Evolutionary conservation across 1,140 invertebrate genomes (phyloP).

Genomic region (Drosophila novamexicana): DNA sequence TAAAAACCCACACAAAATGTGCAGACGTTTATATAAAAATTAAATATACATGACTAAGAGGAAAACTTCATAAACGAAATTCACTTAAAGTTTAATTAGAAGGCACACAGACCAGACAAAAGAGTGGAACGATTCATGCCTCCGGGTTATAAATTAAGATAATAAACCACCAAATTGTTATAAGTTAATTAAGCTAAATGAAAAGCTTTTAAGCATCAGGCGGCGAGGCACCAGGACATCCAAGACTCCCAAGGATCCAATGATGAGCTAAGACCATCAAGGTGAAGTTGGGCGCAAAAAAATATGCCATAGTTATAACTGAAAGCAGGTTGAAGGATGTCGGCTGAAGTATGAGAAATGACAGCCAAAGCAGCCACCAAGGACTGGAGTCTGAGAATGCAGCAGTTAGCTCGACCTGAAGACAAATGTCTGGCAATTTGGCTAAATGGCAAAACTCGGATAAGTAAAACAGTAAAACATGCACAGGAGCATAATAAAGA

Average conservation of each 20-base stretch:
- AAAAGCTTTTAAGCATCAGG: constrained; percentile 71
- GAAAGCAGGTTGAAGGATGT: constrained; percentile 19
- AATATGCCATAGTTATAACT: constrained; percentile 52
- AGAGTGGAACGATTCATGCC: constrained; percentile 46
- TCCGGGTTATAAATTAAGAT: constrained; percentile 74
- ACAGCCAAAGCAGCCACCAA: constrained; percentile 16
- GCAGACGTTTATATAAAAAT: constrained; percentile 18
- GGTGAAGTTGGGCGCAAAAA: constrained; percentile 46
- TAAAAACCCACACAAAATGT: constrained; percentile 8
- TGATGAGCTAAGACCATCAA: constrained; percentile 37
- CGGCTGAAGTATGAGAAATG: constrained; percentile 30
- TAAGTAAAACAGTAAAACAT: constrained; percentile 80
- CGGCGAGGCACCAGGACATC: constrained; percentile 3
- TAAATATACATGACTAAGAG: constrained; percentile 41
- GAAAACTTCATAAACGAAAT: constrained; percentile 42
- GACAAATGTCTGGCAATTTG: constrained; percentile 83
- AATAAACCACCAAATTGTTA: constrained; percentile 79
- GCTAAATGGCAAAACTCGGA: constrained; percentile 77
- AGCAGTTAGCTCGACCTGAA: constrained; percentile 36
- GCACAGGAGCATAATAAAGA: constrained; percentile 80
- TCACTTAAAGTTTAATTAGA: constrained; percentile 53
- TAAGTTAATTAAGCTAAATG: constrained; percentile 83
- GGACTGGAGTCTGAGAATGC: constrained; percentile 11
- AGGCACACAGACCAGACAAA: constrained; percentile 20
- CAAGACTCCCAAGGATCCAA: constrained; percentile 26